A percentile compares a stretch with the other conserved stretches of the same genome.
Evolutionary conservation across 1,140 invertebrate genomes (phyloP).

Genomic region (Drosophila pallidifrons): DNA sequence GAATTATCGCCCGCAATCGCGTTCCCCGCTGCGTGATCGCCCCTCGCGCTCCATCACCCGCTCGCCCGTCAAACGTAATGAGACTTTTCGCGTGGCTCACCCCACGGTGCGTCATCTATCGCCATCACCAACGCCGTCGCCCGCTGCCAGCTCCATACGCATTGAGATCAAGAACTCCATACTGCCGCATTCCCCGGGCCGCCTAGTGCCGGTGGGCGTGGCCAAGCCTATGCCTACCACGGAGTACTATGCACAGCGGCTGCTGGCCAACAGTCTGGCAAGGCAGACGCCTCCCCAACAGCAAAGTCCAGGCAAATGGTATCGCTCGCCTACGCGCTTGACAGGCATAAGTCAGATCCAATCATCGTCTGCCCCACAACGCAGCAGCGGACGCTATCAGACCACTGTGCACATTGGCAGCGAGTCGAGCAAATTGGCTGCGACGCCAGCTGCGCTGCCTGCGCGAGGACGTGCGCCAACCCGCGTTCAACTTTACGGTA

Average conservation of each 20-base stretch:
- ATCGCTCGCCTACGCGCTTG: constrained; percentile 46
- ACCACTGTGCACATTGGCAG: constrained; percentile 75
- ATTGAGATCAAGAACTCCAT: constrained; percentile 84
- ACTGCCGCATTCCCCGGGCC: constrained; percentile 70
- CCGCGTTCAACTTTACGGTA: constrained; percentile 62
- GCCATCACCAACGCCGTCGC: constrained; percentile 49
- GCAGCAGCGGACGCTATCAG: constrained; percentile 60
- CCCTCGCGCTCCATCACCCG: constrained; percentile 69
- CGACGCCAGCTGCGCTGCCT: constrained; percentile 23
- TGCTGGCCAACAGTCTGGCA: constrained; percentile 48
- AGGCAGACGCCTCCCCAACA: neutral
- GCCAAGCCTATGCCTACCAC: constrained; percentile 80
- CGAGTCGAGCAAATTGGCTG: constrained; percentile 47
- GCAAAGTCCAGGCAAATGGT: constrained; percentile 33
- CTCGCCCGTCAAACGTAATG: constrained; percentile 82
- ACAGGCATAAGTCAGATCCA: constrained; percentile 15
- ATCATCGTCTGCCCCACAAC: neutral
- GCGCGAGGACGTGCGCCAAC: constrained; percentile 65
- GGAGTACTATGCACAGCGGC: constrained; percentile 66
- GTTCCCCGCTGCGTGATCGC: constrained; percentile 72
- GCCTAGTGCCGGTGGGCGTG: constrained; percentile 79
- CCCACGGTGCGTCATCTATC: constrained; percentile 50
- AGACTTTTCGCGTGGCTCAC: constrained; percentile 73
- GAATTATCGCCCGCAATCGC: constrained; percentile 77
- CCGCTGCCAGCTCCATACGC: constrained; percentile 63